phyloP scores from a whole-genome alignment of 2,888 invertebrate species.

The Dynastes maya region DNA sequence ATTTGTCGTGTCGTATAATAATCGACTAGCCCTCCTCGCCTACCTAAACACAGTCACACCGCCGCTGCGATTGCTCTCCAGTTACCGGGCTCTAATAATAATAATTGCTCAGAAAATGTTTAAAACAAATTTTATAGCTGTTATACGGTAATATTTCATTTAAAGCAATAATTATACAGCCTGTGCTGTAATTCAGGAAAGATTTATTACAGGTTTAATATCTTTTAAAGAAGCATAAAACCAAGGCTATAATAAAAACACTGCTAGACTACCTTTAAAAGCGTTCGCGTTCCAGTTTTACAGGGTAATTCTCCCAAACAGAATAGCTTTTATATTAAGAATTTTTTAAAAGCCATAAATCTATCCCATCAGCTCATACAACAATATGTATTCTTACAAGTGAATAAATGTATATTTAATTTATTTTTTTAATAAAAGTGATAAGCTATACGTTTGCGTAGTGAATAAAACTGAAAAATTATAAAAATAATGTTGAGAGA shows the following conservation, averaged over 20 bases:
- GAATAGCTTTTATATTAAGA: not conserved
- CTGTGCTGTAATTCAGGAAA: not conserved
- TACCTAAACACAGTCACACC: too few species aligned
- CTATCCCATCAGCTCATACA: not conserved
- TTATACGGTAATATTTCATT: not conserved
- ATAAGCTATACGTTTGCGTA: not conserved
- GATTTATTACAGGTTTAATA: not conserved
- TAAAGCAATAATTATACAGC: not conserved
- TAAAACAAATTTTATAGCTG: not conserved
- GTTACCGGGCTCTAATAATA: too few species aligned
- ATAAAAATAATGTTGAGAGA: too few species aligned
- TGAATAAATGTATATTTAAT: not conserved
- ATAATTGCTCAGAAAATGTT: not conserved
- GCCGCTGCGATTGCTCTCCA: too few species aligned
- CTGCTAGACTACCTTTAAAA: not conserved
- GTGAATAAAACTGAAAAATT: too few species aligned
- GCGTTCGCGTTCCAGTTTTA: not conserved
- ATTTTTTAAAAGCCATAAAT: not conserved
- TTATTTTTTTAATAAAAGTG: not conserved
- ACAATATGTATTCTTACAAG: not conserved
- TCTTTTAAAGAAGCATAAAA: not conserved
- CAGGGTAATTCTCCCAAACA: not conserved
- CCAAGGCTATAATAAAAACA: not conserved
- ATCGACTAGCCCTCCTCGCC: too few species aligned
- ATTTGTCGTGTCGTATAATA: too few species aligned